Base-by-base conservation (phyloP, 2,797 vertebrate species). In the Salarias fasciatus region DNA sequence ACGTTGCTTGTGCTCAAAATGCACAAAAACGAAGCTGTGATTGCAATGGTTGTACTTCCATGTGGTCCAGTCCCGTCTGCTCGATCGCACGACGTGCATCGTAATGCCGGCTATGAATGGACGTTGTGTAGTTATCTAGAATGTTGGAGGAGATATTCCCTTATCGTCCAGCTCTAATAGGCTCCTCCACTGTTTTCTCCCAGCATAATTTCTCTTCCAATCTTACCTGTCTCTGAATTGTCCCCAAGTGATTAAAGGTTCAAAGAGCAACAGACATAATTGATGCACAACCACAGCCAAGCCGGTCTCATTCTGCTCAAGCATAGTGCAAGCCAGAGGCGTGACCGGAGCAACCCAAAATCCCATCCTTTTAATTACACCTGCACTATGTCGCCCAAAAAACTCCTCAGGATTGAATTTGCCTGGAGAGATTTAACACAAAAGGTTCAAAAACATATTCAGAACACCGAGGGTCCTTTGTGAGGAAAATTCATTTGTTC, bases 281-380 rank as follows among this genome's bases (percentile, higher is more conserved):
- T 71, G 60, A 86, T 86, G 69, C 72, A 64, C 61, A 73, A 36
- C 61, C 18, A 40, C 43, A 58, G 70, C 64, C 72, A 64, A 81
- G 69, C 31, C 50, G 8, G 69, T 64, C 54, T 70, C 53, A 45
- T 37, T 67, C 53, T 46, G 54, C 48, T 59, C 35, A 36, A 52
- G 33, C 69, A 53, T 56, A 58, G 69, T 30, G 38, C 35, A 49
- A 63, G 36, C 61, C 28, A 47, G 59, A 58, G 55, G 72, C 66
- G 57, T 42, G 66, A 67, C 44, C 44, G 5, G 36, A 48, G 29
- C 56, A 74, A 47, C 58, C 72, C 63, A 45, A 63, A 76, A 60
- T 65, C 64, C 69, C 59, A 46, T 79, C 52, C 47, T 73, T 77
- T 75, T 79, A 81, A 88, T 86, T 84, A 75, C 41, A 40, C 50